Base-by-base conservation (phyloP, 2,888 invertebrate species). In the Morpho deidamia region DNA sequence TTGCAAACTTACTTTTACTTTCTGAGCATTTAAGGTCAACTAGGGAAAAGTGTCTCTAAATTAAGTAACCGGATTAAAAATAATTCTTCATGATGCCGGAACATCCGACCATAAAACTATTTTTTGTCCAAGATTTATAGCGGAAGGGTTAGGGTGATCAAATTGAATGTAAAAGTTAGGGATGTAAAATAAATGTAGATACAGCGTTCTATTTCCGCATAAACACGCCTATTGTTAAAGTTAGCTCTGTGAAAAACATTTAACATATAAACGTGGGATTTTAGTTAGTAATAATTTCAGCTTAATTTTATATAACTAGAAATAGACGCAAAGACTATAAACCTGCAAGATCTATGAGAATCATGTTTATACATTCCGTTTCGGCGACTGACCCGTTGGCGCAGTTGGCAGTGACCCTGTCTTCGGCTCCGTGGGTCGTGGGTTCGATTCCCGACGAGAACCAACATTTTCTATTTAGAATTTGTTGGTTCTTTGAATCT, bases 1-100 rank as follows among this genome's bases (percentile, higher is more conserved):
- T 40, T 11, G 47, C 10, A 48, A 48, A 33, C 33, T 53, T 43
- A 50, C 35, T 78, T 79, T 70, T 70, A 70, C 66, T 66, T 75
- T 63, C 71, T 72, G 74, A 83, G 81, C 82, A 73, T 83, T 84
- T 81, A 83, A 83, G 69, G 71, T 70, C 72, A 71, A 74, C 75
- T 71, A 78, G 74, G 76, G 79, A 45, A 82, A 82, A 81, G 74
- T 81, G 77, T 83, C 76, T 79, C 74, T 73, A 76, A 83, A 81
- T 83, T 81, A 83, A 81, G 80, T 81, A 78, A 77, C 77, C 72
- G 76, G 73, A 74, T 78, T 82, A 82, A 37, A 74, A 72, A 71
- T 71, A 75, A 74, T 75, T 79, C 77, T 80, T 78, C 78, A 81
- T 80, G 78, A 74, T 71, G 73, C 67, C 70, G 77, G 71, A 81